Conservation (phyloP, 2,113 vertebrate genomes). For the Naja naja region DNA sequence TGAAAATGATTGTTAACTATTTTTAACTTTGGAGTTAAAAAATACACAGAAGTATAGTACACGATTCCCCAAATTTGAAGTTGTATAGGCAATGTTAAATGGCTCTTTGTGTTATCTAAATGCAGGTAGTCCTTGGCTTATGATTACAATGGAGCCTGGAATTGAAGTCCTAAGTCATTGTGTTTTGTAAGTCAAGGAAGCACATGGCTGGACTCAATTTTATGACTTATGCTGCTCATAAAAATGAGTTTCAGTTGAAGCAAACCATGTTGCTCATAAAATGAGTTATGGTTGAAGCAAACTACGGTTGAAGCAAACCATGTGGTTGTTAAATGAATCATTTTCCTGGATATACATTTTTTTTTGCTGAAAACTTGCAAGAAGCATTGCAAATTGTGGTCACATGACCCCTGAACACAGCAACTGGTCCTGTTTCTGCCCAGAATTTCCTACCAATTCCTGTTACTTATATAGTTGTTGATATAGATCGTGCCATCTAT, state of each 20-base stretch:
- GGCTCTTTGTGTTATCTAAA: background rate
- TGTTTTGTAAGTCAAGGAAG: background rate
- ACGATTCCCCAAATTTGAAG: background rate
- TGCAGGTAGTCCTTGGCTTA: background rate
- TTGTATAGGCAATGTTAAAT: background rate
- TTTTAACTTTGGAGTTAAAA: background rate
- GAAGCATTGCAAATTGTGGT: background rate
- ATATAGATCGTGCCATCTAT: background rate
- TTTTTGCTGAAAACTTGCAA: background rate
- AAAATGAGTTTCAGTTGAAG: background rate
- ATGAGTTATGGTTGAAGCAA: background rate
- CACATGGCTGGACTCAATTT: background rate
- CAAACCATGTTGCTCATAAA: background rate
- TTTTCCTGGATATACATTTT: background rate
- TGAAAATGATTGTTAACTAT: background rate
- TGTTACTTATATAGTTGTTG: background rate
- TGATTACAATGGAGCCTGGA: background rate
- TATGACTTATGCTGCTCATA: background rate
- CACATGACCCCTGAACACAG: background rate
- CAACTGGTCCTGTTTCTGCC: background rate
- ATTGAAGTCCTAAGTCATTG: background rate
- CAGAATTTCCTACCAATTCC: background rate
- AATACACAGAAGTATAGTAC: background rate
- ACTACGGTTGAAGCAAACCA: background rate
- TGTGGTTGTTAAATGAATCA: background rate